These are phyloP conservation scores for Enteromius viviparus DNA, from an alignment of 2,797 vertebrate genomes.

Conservation along the genomic window DNA sequence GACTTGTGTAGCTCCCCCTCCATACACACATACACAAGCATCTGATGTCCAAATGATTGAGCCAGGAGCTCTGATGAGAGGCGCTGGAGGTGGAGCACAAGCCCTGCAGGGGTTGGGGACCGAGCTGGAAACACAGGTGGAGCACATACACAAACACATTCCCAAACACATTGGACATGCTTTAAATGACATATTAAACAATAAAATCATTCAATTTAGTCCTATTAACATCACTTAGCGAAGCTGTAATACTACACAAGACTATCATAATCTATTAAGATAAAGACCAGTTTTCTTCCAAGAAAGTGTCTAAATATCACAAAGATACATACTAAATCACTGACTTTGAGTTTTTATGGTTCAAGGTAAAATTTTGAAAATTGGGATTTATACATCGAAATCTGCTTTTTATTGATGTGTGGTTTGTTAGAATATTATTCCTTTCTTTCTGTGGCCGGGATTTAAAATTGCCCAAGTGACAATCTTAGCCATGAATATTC, in stretches of 20 bases:
- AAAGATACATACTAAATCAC: neutral
- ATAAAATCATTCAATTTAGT: neutral
- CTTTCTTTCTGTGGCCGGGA: no score
- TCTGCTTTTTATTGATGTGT: no score
- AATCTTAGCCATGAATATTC: no score
- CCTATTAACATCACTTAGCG: neutral
- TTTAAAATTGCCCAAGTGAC: no score
- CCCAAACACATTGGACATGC: neutral
- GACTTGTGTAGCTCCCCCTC: neutral
- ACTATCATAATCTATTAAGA: neutral
- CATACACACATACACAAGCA: neutral
- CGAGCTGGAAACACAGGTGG: neutral
- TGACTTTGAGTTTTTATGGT: neutral
- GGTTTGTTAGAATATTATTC: no score
- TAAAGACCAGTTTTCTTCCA: neutral
- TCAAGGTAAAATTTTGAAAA: no score
- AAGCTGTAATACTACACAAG: neutral
- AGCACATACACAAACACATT: neutral
- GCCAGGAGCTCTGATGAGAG: constrained; percentile 53
- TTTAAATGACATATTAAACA: neutral
- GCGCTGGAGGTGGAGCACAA: constrained; percentile 57
- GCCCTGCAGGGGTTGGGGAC: constrained; percentile 20
- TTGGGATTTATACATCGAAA: no score
- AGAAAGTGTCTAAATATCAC: neutral
- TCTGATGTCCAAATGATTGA: constrained; percentile 58